Evolutionary conservation across 1,140 invertebrate species (phyloP).

Genomic region (Carcinoscorpius rotundicauda): DNA sequence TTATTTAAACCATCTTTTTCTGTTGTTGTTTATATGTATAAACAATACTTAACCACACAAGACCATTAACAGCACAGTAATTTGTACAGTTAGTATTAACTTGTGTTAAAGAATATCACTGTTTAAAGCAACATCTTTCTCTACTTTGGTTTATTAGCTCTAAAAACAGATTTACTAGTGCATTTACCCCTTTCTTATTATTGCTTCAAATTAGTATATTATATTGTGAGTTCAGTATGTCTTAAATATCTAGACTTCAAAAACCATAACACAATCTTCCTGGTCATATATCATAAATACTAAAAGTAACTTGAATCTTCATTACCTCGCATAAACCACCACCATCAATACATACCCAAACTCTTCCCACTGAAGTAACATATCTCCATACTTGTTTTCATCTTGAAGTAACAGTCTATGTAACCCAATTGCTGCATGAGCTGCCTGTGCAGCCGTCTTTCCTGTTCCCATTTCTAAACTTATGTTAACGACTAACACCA

Average conservation of each 20-base stretch:
- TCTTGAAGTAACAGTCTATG: constrained; percentile 38
- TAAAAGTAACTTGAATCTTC: background rate
- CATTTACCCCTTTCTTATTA: too few species aligned
- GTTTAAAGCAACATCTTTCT: too few species aligned
- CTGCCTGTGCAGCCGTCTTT: constrained; percentile 49
- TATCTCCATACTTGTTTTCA: constrained; percentile 35
- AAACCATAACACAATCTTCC: too few species aligned
- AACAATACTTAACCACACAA: too few species aligned
- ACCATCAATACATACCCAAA: constrained; percentile 33
- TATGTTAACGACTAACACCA: constrained; percentile 51
- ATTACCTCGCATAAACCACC: background rate
- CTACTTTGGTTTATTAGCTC: too few species aligned
- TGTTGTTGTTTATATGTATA: constrained; percentile 8
- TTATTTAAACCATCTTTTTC: constrained; percentile 1
- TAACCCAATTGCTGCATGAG: constrained; percentile 46
- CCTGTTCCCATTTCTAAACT: constrained; percentile 47
- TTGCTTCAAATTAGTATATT: background rate
- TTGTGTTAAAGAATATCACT: too few species aligned
- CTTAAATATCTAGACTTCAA: too few species aligned
- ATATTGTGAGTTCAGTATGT: background rate
- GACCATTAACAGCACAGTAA: too few species aligned
- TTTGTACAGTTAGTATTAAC: too few species aligned
- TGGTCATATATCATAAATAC: background rate
- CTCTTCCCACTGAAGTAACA: constrained; percentile 40
- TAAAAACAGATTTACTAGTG: too few species aligned